phyloP scores from a whole-genome alignment of 2,888 invertebrate genomes.

The Drosophila sordidula region DNA sequence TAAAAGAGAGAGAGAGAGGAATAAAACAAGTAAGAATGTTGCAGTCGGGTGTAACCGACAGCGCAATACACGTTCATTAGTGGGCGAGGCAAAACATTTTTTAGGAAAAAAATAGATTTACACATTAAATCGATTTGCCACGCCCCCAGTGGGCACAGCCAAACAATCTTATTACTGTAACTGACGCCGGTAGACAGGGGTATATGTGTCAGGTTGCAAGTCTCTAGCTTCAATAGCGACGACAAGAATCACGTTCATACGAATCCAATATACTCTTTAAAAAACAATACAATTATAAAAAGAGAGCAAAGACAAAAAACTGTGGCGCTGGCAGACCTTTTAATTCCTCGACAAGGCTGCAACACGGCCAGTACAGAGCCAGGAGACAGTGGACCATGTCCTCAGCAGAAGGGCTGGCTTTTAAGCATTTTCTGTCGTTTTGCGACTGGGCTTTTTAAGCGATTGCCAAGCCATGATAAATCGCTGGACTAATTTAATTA shows the following conservation, averaged over 20 bases:
- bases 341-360: conserved; percentile 72
- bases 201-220: no score
- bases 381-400: conserved; percentile 18
- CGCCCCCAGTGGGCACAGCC: no score
- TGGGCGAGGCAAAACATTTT: no score
- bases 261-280: background rate
- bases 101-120: no score
- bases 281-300: background rate
- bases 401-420: conserved; percentile 31
- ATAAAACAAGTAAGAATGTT: background rate
- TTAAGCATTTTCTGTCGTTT: conserved; percentile 63
- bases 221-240: no score
- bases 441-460: conserved; percentile 69
- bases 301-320: conserved; percentile 9
- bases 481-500: conserved; percentile 79
- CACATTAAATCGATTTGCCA: no score
- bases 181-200: no score
- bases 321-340: conserved; percentile 63
- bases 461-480: conserved; percentile 78
- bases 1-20: conserved; percentile 6
- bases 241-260: background rate
- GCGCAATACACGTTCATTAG: background rate
- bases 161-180: no score
- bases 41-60: background rate
- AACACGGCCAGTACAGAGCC: conserved; percentile 39